These are phyloP conservation scores for Cygnus olor DNA, from an alignment of 2,797 vertebrate genomes.

Conservation along the genomic window DNA sequence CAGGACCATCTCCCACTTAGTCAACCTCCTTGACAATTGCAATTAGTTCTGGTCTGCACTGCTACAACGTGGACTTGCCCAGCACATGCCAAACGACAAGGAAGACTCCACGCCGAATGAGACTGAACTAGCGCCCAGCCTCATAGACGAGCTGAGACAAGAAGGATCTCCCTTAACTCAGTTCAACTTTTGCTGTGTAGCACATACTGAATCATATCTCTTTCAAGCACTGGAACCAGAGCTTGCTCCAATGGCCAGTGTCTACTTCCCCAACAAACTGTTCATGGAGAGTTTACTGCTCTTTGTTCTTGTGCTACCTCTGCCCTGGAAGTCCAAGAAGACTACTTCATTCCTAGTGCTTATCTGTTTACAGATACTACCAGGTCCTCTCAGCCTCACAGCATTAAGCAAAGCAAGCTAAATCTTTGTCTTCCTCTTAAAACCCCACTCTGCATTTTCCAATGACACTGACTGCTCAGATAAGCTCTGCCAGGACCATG, in stretches of 20 bases:
- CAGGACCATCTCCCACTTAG: neutral
- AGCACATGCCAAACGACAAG: fast-evolving
- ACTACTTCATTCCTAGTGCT: neutral
- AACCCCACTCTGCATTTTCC: neutral
- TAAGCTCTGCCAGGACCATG: neutral
- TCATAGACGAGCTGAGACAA: neutral
- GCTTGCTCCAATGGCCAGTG: neutral
- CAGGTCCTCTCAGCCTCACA: neutral
- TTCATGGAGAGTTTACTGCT: neutral
- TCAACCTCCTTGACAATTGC: neutral
- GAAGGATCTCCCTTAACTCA: neutral
- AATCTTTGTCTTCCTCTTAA: neutral
- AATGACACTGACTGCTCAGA: neutral
- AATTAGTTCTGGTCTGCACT: neutral
- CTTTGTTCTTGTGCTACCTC: neutral
- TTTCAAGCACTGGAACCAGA: fast-evolving
- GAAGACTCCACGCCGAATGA: neutral
- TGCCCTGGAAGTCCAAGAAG: neutral
- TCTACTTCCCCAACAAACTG: neutral
- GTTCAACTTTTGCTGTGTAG: neutral
- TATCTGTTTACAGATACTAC: neutral
- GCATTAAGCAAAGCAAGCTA: neutral
- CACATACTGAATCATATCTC: neutral
- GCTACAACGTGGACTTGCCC: neutral
- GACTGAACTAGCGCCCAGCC: neutral